Evolutionary conservation across 2,113 vertebrate species (phyloP), one percentile per base, ranked within the genome.

Genomic region (Callipepla californica): DNA sequence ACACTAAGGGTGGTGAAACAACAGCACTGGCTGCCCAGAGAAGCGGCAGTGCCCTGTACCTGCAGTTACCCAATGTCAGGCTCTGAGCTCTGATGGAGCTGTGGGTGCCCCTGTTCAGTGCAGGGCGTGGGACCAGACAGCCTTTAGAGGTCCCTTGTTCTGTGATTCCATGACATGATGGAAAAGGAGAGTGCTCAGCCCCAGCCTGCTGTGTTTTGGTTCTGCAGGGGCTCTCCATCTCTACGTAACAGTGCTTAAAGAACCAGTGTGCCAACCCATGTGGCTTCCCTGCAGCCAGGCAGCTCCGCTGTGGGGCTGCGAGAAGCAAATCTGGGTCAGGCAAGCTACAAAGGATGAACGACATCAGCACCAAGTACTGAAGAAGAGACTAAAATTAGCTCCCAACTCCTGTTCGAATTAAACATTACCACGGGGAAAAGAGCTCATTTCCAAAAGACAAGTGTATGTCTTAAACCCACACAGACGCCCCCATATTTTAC

Each of bases 341-440:
- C 82, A 85, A 84, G 59, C 89, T 53, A 23, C 91, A 92, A 91
- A 93, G 89, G 94, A 96, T 74, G 84, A 70, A 61, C 23, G 47
- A 74, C 93, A 75, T 80, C 59, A 47, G 94, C 84, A 80, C 85
- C 58, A 67, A 85, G 80, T 21, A 69, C 87, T 77, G 74, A 67
- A 78, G 62, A 92, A 90, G 87, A 87, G 87, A 51, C 92, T 95
- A 92, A 96, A 93, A 96, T 94, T 94, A 96, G 90, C 84, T 81
- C 63, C 76, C 36, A 30, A 91, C 87, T 77, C 80, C 78, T 89
- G 53, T 47, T 92, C 0, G 47, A 90, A 94, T 96, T 87, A 85
- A 87, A 90, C 92, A 95, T 93, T 92, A 87, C 91, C 93, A 87
- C 58, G 74, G 84, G 91, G 63, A 61, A 87, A 72, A 75, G 89